phyloP scores from a whole-genome alignment of 2,113 vertebrate species.

The Engraulis encrasicolus region DNA sequence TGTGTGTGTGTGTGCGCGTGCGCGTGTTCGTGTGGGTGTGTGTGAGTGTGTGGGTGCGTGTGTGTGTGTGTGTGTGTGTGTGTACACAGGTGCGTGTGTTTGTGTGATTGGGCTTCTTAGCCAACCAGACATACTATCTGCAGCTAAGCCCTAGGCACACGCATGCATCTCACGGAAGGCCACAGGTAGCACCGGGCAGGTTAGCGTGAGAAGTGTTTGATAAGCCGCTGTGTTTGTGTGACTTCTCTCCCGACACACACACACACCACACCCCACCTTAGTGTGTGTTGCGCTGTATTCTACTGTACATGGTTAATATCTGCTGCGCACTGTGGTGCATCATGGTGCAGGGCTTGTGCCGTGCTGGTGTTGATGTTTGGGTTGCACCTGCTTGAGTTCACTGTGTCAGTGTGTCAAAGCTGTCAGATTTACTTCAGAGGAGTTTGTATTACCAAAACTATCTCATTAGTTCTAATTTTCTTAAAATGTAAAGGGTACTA shows the following conservation, averaged over 20 bases:
- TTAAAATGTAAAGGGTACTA: too few species aligned
- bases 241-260: background rate
- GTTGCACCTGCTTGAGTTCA: background rate
- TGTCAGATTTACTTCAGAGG: background rate
- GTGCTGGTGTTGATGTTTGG: background rate
- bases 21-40: background rate
- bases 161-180: background rate
- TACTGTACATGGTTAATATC: background rate
- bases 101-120: background rate
- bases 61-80: background rate
- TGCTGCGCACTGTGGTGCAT: background rate
- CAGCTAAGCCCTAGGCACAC: slow-evolving; percentile 14
- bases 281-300: background rate
- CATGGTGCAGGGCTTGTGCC: background rate
- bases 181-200: background rate
- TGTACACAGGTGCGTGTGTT: background rate
- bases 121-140: slow-evolving; percentile 5
- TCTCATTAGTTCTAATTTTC: too few species aligned
- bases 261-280: too few species aligned
- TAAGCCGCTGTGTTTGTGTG: background rate
- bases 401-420: background rate
- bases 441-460: background rate
- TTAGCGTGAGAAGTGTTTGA: slow-evolving; percentile 6
- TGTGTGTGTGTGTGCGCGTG: background rate
- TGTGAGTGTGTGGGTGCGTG: background rate